Evolutionary conservation across 2,888 invertebrate species (phyloP), one percentile per base, ranked within the genome.

Genomic region (Torymus texanus): DNA sequence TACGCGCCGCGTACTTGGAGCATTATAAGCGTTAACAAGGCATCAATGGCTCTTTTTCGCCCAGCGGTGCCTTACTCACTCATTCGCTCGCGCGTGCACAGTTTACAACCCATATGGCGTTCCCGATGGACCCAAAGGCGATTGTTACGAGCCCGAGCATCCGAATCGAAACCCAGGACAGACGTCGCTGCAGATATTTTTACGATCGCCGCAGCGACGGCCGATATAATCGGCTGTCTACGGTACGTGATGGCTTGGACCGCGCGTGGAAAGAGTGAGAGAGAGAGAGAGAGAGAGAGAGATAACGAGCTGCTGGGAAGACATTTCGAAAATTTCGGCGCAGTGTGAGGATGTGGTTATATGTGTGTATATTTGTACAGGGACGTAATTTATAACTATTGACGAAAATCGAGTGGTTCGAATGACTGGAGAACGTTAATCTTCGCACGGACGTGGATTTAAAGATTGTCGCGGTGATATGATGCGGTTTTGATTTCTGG

Each of bases 41-140:
- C 75, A 80, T 82, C 82, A 82, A 82, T 82, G 83, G 78, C 78
- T 70, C 75, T 84, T 81, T 56, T 80, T 41, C 41, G 41, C 73
- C 41, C 55, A 63, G 63, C 63, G n/a, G 14, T 50, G 50, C 55
- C 21, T 21, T 21, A 21, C 21, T 8, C 51, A 41, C 51, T 13
- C 59, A 41, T 51, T 56, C 59, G 10, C n/a, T n/a, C 71, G 18
- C 59, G 65, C 77, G 80, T 66, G 65, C 75, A 81, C 83, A 83
- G 84, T 84, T 86, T 85, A 83, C 83, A 84, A 82, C 75, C 85
- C 86, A 86, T 85, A 86, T 86, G 86, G 84, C 78, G 82, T 67
- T 82, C 82, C 78, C 81, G 78, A 83, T 83, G 83, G 81, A 83
- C 71, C 75, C 74, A 63, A 56, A 73, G 75, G 74, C 58, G 70